A percentile compares a stretch with the other conserved stretches of the same genome.
Conservation (phyloP, 2,888 invertebrate species). For the Ganaspis brasiliensis region DNA sequence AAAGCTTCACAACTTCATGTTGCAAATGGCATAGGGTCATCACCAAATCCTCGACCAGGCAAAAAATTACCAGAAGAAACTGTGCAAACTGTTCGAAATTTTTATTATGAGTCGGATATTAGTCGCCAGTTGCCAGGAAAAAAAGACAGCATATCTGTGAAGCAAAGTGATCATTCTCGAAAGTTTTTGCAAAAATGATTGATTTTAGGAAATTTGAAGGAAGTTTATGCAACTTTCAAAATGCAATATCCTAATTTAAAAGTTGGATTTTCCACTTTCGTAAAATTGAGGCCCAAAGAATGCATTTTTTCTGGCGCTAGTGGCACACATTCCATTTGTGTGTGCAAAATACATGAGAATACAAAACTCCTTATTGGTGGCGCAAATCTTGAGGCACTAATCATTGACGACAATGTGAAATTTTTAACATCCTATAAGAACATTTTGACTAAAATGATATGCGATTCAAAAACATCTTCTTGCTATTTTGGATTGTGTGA, state of each 20-base stretch:
- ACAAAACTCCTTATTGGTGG: neutral
- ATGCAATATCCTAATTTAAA: constrained; percentile 7
- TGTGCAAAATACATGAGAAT: neutral
- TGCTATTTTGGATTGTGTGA: neutral
- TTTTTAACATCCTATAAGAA: constrained; percentile 7
- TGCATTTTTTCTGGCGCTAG: too few species aligned
- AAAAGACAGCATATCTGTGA: constrained; percentile 19
- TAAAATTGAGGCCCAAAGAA: neutral
- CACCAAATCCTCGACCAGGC: constrained; percentile 19
- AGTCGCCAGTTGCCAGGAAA: constrained; percentile 17
- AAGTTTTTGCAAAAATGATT: constrained; percentile 7
- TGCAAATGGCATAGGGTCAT: constrained; percentile 1
- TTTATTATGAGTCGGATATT: constrained; percentile 8
- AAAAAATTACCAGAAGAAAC: constrained; percentile 21
- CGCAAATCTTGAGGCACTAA: neutral
- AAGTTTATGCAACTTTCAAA: constrained; percentile 11
- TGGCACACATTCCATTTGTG: neutral
- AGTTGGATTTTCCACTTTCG: constrained; percentile 1
- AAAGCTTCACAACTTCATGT: neutral
- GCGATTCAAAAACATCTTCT: neutral
- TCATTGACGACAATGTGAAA: neutral
- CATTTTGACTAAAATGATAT: constrained; percentile 17
- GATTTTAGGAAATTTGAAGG: constrained; percentile 1
- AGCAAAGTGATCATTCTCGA: constrained; percentile 1
- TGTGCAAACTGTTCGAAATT: neutral